Evolutionary conservation across 2,888 invertebrate genomes (phyloP), one percentile per base, ranked within the genome.

Genomic region (Acleris laterana): DNA sequence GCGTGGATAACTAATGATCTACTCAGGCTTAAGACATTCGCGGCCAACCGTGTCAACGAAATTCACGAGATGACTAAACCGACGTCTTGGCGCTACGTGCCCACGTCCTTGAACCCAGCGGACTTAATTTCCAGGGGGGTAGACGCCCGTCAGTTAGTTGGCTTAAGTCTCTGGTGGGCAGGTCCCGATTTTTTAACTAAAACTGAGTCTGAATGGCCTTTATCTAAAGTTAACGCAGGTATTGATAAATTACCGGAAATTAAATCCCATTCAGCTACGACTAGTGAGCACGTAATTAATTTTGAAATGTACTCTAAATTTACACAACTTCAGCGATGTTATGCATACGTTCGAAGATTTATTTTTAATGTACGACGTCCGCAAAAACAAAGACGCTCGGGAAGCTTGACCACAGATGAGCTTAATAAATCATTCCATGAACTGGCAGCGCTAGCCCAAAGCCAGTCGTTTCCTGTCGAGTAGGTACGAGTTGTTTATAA

Each of bases 81-180:
- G 5, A 20, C 22, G 5, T 60, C 57, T 0, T 70, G 68, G 68
- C 44, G 68, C 5, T 68, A 70, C 46, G 63, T 70, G 11, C 52
- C 59, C 5, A 68, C 70, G 4, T 13, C 28, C n/a, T 16, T 5
- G 19, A 70, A 70, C 25, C 68, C 70, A 13, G 70, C 70, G 2
- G 68, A 67, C 16, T 56, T 70, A n/a, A 63, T 68, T 28, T 66
- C 68, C 3, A 51, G 67, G 46, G 66, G 64, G 13, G 52, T 69
- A 4, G 42, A 69, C 50, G 58, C 67, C 20, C 32, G 38, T 19
- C 5, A 25, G 25, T 25, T 25, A 5, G 25, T 5, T 25, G 53
- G 4, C 20, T 70, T 5, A n/a, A 22, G 5, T 16, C 5, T 67
- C 3, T 70, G 64, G 68, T 68, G 69, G 69, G 53, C 16, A 1